Evolutionary conservation across 2,113 vertebrate species (phyloP).

Genomic region (Oostethus manadensis): DNA sequence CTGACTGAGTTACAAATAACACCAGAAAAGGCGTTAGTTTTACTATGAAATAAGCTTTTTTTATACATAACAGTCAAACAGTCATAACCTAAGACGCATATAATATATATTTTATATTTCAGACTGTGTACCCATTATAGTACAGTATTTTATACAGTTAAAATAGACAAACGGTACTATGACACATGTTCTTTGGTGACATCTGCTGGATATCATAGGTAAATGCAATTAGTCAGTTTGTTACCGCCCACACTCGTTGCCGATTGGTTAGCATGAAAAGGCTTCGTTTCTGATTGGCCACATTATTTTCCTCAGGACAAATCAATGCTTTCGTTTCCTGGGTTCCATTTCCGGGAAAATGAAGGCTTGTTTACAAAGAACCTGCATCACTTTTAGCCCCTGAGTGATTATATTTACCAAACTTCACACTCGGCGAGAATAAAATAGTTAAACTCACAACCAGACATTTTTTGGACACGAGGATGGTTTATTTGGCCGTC

Average conservation of each 20-base stretch:
- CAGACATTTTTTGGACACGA: accelerated
- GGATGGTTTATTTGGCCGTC: constrained; percentile 34
- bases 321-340: constrained; percentile 32
- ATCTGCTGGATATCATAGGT: constrained; percentile 3
- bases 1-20: too few species aligned
- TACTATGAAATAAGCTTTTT: too few species aligned
- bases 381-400: accelerated
- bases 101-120: too few species aligned
- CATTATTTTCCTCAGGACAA: background rate
- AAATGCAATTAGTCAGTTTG: background rate
- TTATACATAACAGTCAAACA: too few species aligned
- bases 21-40: too few species aligned
- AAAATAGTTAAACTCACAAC: background rate
- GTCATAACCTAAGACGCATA: too few species aligned
- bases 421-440: background rate
- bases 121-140: too few species aligned
- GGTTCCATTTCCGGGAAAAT: constrained; percentile 5
- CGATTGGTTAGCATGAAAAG: background rate
- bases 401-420: background rate
- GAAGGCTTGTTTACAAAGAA: background rate
- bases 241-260: constrained; percentile 11
- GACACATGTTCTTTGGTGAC: constrained; percentile 16
- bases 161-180: too few species aligned
- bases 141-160: too few species aligned
- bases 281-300: constrained; percentile 32